Conservation (phyloP, 2,113 vertebrate genomes). For the Poeciliopsis turrubarensis region DNA sequence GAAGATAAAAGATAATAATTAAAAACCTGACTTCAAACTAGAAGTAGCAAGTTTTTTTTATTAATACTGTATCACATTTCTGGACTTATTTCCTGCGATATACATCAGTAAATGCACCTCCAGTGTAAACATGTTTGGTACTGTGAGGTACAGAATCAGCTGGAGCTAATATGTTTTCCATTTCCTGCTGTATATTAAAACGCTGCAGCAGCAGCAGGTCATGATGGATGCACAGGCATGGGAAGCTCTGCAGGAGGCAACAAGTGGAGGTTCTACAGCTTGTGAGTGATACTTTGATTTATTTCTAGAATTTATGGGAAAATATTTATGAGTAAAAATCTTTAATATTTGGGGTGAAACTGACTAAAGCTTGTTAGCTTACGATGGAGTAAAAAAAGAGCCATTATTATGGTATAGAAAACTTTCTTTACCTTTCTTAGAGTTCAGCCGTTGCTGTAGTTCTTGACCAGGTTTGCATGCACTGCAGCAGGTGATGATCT, state of each 20-base stretch:
- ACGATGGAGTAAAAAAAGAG: neutral
- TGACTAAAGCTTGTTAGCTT: neutral
- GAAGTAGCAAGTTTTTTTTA: neutral
- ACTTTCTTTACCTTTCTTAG: no score
- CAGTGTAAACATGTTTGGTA: neutral
- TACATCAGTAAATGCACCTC: slow-evolving; percentile 16
- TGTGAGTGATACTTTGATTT: neutral
- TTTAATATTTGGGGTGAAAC: neutral
- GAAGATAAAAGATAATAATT: neutral
- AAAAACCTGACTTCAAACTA: neutral
- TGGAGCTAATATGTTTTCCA: neutral
- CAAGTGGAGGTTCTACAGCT: neutral
- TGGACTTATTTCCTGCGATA: neutral
- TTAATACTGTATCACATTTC: neutral
- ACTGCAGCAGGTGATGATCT: no score
- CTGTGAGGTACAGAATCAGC: slow-evolving; percentile 8
- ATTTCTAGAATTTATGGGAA: neutral
- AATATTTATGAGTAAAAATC: no score
- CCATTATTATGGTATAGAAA: neutral
- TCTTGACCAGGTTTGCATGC: no score
- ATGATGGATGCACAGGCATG: neutral
- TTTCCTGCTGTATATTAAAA: slow-evolving; percentile 28
- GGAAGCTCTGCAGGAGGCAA: neutral
- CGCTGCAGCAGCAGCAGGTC: slow-evolving; percentile 2
- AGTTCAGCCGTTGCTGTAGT: no score